These are phyloP conservation scores for Danaus plexippus DNA, from an alignment of 1,140 invertebrate genomes.

Conservation along the genomic window DNA sequence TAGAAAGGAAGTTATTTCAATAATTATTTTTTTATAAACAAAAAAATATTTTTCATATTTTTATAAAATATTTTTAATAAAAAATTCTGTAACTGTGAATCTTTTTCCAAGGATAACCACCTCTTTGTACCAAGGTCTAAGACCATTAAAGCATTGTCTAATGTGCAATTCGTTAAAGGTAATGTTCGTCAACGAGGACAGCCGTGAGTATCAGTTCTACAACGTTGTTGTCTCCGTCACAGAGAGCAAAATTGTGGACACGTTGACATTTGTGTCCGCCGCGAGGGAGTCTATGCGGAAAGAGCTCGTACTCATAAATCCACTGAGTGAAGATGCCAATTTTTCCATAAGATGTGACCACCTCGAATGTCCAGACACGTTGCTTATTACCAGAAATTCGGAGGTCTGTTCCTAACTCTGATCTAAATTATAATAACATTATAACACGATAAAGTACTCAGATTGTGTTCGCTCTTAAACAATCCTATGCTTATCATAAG, in stretches of 20 bases:
- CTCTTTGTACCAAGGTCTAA: too few relatives aligned
- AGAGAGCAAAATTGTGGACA: conserved; percentile 44
- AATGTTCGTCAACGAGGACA: conserved; percentile 47
- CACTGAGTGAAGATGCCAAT: conserved; percentile 33
- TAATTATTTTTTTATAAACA: too few relatives aligned
- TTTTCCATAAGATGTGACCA: conserved; percentile 38
- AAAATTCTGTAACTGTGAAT: too few relatives aligned
- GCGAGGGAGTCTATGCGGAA: conserved; percentile 47
- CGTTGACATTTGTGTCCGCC: conserved; percentile 38
- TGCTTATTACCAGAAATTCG: conserved; percentile 44
- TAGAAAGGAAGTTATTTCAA: too few relatives aligned
- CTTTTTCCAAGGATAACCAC: too few relatives aligned
- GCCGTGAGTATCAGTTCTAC: conserved; percentile 58
- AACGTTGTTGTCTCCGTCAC: conserved; percentile 39
- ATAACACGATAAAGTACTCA: too few relatives aligned
- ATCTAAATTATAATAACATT: too few relatives aligned
- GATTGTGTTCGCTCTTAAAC: too few relatives aligned
- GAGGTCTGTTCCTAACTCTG: conserved; percentile 30
- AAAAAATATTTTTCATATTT: background rate
- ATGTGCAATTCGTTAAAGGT: conserved; percentile 28
- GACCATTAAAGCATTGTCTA: too few relatives aligned
- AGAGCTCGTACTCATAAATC: conserved; percentile 45
- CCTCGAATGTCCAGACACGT: conserved; percentile 33
- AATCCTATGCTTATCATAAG: too few relatives aligned
- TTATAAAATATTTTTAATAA: background rate